Evolutionary conservation across 1,140 invertebrate genomes (phyloP), one percentile per base, ranked within the genome.

Genomic region (Coenobita brevimanus): DNA sequence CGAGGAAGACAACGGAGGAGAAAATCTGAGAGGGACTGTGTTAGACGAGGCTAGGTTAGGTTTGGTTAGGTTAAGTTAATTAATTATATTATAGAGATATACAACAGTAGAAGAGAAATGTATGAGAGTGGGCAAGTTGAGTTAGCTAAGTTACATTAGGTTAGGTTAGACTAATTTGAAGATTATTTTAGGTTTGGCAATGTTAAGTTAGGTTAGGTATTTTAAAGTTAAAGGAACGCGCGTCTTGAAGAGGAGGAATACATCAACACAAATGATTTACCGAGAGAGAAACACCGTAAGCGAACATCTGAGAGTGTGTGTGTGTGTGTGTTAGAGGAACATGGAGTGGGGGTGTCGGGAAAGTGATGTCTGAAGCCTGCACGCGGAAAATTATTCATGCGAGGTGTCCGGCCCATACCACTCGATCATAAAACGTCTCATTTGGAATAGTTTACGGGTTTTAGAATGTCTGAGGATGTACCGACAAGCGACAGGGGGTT

Each of bases 361-460:
- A n/a, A 24, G 60, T 27, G 27, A 78, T 27, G 17, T 41, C 33
- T 30, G 13, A 57, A 17, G 50, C 24, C 17, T 41, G 62, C 50
- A 64, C 60, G 57, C 17, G 33, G 54, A 50, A 50, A 80, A 80
- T 80, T 36, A 80, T 80, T 6, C 50, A 80, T 80, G 54, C 15
- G 50, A 80, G 78, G 57, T 62, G 60, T 80, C 36, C 33, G 78
- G 78, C 21, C 38, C 6, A 13, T n/a, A 50, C 43, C 6, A 50
- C 30, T 30, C 24, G 75, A 54, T 43, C 50, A 30, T 30, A 78
- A 78, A 78, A 78, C 54, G 75, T 30, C 41, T 24, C 75, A 78
- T 78, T 78, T n/a, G 13, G 75, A 54, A 78, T 24, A 54, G 21
- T 43, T 30, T 78, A 57, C 75, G 46, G 41, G 38, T 57, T 43